These are phyloP conservation scores for Ceryle rudis DNA, from an alignment of 2,797 vertebrate genomes.

Conservation along the genomic window DNA sequence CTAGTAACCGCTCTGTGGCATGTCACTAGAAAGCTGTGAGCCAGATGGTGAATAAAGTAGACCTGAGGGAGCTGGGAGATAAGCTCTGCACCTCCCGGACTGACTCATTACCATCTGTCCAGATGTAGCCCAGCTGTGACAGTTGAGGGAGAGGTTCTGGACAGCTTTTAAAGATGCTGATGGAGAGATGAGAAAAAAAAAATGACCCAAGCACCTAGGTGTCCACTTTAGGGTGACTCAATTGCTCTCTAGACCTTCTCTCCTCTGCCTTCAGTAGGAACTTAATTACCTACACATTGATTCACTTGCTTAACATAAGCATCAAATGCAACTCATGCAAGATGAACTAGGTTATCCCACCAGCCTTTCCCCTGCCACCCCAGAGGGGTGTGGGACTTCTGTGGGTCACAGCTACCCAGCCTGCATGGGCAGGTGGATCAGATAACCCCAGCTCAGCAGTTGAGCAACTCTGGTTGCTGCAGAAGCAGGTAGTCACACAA, in stretches of 20 bases:
- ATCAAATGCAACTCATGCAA: neutral
- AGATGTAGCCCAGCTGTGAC: neutral
- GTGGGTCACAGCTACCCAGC: neutral
- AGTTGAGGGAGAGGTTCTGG: neutral
- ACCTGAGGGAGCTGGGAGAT: neutral
- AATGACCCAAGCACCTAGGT: neutral
- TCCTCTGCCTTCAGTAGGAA: neutral
- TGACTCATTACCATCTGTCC: neutral
- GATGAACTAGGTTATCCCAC: neutral
- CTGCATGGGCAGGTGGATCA: neutral
- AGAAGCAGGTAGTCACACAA: neutral
- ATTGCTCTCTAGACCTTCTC: neutral
- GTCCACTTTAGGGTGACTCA: neutral
- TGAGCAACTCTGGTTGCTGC: neutral
- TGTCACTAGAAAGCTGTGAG: neutral
- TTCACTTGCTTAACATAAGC: neutral
- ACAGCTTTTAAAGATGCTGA: neutral
- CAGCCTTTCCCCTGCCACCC: neutral
- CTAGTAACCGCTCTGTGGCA: neutral
- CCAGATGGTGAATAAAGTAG: neutral
- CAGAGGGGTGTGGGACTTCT: neutral
- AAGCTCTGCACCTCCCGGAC: neutral
- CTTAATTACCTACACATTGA: neutral
- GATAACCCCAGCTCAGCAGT: neutral
- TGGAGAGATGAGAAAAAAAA: neutral